Conservation (phyloP, 2,113 vertebrate species). For the Lophius piscatorius region DNA sequence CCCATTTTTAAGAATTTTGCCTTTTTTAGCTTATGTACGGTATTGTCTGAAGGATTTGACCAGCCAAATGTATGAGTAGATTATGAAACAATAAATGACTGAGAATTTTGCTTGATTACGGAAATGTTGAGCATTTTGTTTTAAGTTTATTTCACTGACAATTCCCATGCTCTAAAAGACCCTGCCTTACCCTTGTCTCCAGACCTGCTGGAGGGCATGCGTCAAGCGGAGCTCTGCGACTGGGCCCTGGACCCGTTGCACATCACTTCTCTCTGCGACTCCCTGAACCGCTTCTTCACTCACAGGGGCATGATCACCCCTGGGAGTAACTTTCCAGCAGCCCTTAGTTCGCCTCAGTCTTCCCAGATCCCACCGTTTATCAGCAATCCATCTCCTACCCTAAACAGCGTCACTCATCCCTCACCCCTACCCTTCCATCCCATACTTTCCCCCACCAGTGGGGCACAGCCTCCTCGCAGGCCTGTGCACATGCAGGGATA, state of each 20-base stretch:
- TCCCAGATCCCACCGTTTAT: slow-evolving; percentile 27
- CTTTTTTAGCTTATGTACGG: not conserved
- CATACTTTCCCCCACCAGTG: slow-evolving; percentile 35
- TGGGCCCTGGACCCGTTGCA: slow-evolving; percentile 80
- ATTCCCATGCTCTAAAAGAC: not conserved
- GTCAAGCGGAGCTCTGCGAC: slow-evolving; percentile 81
- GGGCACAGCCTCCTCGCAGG: slow-evolving; percentile 63
- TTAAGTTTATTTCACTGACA: too few relatives aligned
- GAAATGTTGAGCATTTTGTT: not conserved
- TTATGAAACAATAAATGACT: not conserved
- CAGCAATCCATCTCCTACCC: slow-evolving; percentile 53
- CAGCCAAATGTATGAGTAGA: not conserved
- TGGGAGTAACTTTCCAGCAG: slow-evolving; percentile 59
- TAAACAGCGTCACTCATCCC: slow-evolving; percentile 76
- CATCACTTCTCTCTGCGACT: slow-evolving; percentile 84
- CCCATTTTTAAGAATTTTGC: slow-evolving; percentile 3
- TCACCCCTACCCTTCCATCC: slow-evolving; percentile 72
- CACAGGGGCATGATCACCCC: slow-evolving; percentile 80
- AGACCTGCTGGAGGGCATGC: slow-evolving; percentile 84
- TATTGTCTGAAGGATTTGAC: not conserved
- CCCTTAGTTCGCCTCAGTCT: slow-evolving; percentile 43
- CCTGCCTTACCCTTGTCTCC: slow-evolving; percentile 11
- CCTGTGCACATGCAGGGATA: slow-evolving; percentile 58
- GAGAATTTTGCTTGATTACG: too few relatives aligned
- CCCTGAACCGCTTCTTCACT: slow-evolving; percentile 83